Conservation (phyloP, 2,888 invertebrate genomes). For the Penaeus monodon region DNA sequence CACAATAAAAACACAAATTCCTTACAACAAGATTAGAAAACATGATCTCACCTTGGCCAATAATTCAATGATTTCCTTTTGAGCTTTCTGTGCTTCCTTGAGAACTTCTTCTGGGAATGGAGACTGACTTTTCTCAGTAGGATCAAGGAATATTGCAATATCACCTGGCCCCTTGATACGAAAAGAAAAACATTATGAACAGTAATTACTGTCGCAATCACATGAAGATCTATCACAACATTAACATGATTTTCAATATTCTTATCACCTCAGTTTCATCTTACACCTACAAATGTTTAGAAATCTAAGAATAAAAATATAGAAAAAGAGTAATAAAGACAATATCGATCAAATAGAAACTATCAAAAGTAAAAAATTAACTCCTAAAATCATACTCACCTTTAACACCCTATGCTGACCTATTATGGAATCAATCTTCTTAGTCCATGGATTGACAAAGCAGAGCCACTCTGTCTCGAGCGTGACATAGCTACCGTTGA, state of each 20-base stretch:
- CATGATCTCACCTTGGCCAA: slow-evolving; percentile 77
- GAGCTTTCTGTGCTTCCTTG: slow-evolving; percentile 75
- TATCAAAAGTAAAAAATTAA: neutral
- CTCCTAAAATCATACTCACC: slow-evolving; percentile 70
- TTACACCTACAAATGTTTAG: too few species aligned
- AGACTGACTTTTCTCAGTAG: slow-evolving; percentile 68
- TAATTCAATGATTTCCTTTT: slow-evolving; percentile 78
- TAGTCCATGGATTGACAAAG: slow-evolving; percentile 94
- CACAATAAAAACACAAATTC: too few species aligned
- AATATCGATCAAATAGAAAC: too few species aligned
- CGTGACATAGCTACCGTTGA: slow-evolving; percentile 86
- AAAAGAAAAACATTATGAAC: neutral
- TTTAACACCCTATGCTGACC: slow-evolving; percentile 85
- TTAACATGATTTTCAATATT: too few species aligned
- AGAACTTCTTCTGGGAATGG: slow-evolving; percentile 76
- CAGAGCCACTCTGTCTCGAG: slow-evolving; percentile 93
- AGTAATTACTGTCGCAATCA: too few species aligned
- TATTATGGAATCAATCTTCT: slow-evolving; percentile 88
- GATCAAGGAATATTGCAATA: slow-evolving; percentile 80
- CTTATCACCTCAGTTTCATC: too few species aligned
- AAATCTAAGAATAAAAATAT: too few species aligned
- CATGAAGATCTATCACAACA: too few species aligned
- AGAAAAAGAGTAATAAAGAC: too few species aligned
- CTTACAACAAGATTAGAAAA: too few species aligned
- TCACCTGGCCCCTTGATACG: slow-evolving; percentile 75